Percentiles rank a stretch among this genome's conserved stretches.
phyloP scores from a whole-genome alignment of 2,113 vertebrate genomes.

The Petrocephalus microphthalmus region DNA sequence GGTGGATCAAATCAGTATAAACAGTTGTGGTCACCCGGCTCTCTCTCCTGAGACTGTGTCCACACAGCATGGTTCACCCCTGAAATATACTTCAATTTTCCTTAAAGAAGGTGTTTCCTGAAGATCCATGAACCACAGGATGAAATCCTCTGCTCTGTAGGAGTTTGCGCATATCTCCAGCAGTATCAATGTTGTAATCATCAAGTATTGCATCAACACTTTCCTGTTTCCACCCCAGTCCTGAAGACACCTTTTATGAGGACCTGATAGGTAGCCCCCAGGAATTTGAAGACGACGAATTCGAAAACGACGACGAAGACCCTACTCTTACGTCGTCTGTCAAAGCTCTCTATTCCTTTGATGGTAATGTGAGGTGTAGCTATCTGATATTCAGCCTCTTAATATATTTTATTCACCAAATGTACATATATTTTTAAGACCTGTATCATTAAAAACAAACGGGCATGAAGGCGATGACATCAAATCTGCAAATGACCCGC shows the following conservation, averaged over 20 bases:
- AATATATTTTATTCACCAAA: neutral
- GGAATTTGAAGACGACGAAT: constrained; percentile 87
- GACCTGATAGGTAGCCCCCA: constrained; percentile 72
- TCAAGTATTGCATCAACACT: no score
- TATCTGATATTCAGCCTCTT: neutral
- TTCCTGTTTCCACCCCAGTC: constrained; percentile 54
- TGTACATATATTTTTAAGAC: neutral
- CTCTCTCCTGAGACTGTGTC: neutral
- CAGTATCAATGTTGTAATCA: neutral
- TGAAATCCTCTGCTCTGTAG: neutral
- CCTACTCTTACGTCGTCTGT: constrained; percentile 78
- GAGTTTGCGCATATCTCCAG: neutral
- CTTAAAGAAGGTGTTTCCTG: neutral
- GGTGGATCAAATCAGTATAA: neutral
- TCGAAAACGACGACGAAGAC: constrained; percentile 82
- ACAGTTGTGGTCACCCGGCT: neutral
- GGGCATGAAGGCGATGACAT: neutral
- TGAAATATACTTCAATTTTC: neutral
- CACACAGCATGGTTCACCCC: neutral
- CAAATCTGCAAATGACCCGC: neutral
- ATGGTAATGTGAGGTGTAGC: constrained; percentile 62
- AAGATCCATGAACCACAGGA: neutral
- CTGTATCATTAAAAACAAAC: neutral
- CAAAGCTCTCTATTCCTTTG: constrained; percentile 93
- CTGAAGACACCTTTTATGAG: constrained; percentile 94